Evolutionary conservation across 1,140 invertebrate species (phyloP).

Genomic region (Diabrotica virgifera): DNA sequence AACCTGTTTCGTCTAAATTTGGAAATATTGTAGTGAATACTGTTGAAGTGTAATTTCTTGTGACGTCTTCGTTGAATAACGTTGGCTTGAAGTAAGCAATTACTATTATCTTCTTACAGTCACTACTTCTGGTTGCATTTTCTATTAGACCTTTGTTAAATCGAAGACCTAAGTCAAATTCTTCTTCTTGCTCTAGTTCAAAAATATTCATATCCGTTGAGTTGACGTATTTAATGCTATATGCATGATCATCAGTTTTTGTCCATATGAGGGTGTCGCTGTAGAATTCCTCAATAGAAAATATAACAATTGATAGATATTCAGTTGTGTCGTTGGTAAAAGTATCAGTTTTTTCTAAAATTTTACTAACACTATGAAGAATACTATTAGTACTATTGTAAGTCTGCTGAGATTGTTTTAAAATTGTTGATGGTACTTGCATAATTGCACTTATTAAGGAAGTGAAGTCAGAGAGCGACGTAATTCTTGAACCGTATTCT

Average conservation of each 20-base stretch:
- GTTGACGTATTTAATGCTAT: not conserved
- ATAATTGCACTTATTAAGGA: constrained; percentile 18
- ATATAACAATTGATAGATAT: not conserved
- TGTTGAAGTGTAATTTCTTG: not conserved
- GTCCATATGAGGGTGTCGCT: not conserved
- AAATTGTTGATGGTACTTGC: constrained; percentile 10
- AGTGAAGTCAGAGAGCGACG: no score
- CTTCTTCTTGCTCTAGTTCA: not conserved
- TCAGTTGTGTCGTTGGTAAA: not conserved
- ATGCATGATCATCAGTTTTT: not conserved
- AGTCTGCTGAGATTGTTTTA: constrained; percentile 22
- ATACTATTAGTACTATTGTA: constrained; percentile 23
- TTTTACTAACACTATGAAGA: not conserved
- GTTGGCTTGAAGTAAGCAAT: not conserved
- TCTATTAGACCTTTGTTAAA: not conserved
- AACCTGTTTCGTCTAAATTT: not conserved
- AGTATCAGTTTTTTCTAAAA: not conserved
- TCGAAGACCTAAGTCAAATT: not conserved
- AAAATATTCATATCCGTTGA: not conserved
- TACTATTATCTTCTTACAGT: not conserved
- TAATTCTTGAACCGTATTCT: no score
- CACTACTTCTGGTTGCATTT: not conserved
- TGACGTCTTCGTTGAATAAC: not conserved
- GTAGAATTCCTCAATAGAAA: not conserved
- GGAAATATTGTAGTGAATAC: not conserved